These are phyloP conservation scores for Musca vetustissima DNA, from an alignment of 1,140 invertebrate species.

Conservation along the genomic window DNA sequence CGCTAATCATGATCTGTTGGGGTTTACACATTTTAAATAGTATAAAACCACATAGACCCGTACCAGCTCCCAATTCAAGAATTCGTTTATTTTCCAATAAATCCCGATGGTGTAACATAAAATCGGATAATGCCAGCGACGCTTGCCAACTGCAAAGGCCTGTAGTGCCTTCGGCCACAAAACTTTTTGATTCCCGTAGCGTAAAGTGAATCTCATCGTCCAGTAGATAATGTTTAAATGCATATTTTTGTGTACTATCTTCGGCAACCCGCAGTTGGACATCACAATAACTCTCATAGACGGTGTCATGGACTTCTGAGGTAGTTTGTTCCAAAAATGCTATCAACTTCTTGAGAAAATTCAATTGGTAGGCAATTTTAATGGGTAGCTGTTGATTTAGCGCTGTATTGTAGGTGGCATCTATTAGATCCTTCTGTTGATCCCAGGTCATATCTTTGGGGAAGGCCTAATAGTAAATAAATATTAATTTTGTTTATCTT, in stretches of 20 bases:
- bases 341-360: constrained; percentile 48
- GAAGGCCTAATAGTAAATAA: background rate
- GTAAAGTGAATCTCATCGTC: constrained; percentile 31
- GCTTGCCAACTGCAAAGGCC: constrained; percentile 53
- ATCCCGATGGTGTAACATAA: constrained; percentile 36
- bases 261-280: constrained; percentile 21
- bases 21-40: constrained; percentile 33
- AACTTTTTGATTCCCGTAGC: constrained; percentile 46
- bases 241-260: constrained; percentile 27
- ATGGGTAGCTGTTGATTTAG: constrained; percentile 42
- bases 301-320: constrained; percentile 44
- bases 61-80: constrained; percentile 47
- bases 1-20: constrained; percentile 40
- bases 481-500: no score
- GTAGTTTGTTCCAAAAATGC: constrained; percentile 37
- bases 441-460: constrained; percentile 33
- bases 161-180: constrained; percentile 49
- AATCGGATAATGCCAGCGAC: constrained; percentile 45
- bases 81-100: constrained; percentile 36
- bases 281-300: constrained; percentile 41
- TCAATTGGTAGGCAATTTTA: constrained; percentile 42
- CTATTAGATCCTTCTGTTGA: constrained; percentile 40
- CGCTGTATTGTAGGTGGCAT: constrained; percentile 36
- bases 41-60: constrained; percentile 46
- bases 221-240: constrained; percentile 49